Evolutionary conservation across 2,888 invertebrate genomes (phyloP), one percentile per base, ranked within the genome.

Genomic region (Athetis lepigone): DNA sequence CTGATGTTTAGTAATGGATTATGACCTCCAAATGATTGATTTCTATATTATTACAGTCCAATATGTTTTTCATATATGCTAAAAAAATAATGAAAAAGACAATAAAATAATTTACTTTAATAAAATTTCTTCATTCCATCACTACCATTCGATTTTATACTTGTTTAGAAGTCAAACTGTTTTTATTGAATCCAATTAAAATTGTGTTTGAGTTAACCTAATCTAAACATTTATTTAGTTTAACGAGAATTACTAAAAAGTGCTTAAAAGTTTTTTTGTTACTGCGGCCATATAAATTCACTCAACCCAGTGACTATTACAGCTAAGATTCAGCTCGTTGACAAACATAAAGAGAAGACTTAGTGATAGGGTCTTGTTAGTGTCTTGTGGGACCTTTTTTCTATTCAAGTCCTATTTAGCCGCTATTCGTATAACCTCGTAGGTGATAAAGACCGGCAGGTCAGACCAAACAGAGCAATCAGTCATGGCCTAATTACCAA

Each of bases 401-500:
- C n/a, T n/a, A n/a, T n/a, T n/a, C n/a, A n/a, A n/a, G n/a, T 40
- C 2, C 2, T 11, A 23, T 9, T 5, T 21, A 4, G n/a, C 4
- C 25, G 23, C 8, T 18, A 4, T n/a, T n/a, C n/a, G n/a, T n/a
- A n/a, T n/a, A n/a, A n/a, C n/a, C n/a, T n/a, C n/a, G n/a, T 4
- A 43, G 33, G 42, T 21, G 9, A 43, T 13, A 7, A 4, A 27
- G 16, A 25, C 19, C 11, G 16, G 9, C 19, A 25, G 13, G 4
- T 13, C 5, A 40, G 23, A 19, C 2, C 19, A 16, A 19, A 50
- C 6, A 16, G 9, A 25, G n/a, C 8, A 6, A 36, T 2, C 8
- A 36, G 42, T 6, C 6, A 42, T 52, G 25, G 25, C 21, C 11
- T 65, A 21, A 36, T 42, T 65, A 52, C 16, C 25, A 21, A 52